Evolutionary conservation across 2,113 vertebrate genomes (phyloP).

Genomic region (Martes martes): DNA sequence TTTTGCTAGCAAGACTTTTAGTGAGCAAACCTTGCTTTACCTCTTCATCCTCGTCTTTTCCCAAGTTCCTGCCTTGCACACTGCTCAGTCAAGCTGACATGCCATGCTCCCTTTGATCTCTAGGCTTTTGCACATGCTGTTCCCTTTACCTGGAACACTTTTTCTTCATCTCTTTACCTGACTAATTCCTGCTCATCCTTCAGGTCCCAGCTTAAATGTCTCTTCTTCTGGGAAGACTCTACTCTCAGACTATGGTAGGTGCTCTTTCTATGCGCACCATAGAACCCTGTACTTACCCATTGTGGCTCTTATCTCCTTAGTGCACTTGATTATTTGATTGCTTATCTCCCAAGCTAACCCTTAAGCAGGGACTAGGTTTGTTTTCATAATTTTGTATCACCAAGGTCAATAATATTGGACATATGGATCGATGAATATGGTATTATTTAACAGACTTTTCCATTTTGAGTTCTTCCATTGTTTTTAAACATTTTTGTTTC

Average conservation of each 20-base stretch:
- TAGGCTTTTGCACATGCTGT: constrained; percentile 61
- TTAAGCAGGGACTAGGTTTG: neutral
- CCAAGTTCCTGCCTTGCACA: constrained; percentile 51
- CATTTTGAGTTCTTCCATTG: constrained; percentile 38
- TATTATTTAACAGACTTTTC: neutral
- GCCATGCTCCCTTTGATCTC: constrained; percentile 28
- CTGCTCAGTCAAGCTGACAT: constrained; percentile 47
- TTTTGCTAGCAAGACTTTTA: constrained; percentile 43
- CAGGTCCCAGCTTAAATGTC: constrained; percentile 67
- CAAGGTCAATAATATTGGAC: constrained; percentile 4
- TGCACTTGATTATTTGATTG: constrained; percentile 20
- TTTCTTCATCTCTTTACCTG: constrained; percentile 53
- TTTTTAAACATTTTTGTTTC: constrained; percentile 42
- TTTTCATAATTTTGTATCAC: constrained; percentile 42
- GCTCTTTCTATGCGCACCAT: constrained; percentile 2
- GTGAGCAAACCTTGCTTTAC: constrained; percentile 43
- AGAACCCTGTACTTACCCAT: neutral
- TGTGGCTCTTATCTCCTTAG: constrained; percentile 17
- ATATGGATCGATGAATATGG: neutral
- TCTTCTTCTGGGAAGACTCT: constrained; percentile 64
- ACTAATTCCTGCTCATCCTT: constrained; percentile 70
- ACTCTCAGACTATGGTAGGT: constrained; percentile 66
- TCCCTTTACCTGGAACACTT: constrained; percentile 60
- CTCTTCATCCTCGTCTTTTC: constrained; percentile 9
- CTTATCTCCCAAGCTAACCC: constrained; percentile 12